Evolutionary conservation across 2,797 vertebrate species (phyloP).

Genomic region (Malacoctenus gilli): DNA sequence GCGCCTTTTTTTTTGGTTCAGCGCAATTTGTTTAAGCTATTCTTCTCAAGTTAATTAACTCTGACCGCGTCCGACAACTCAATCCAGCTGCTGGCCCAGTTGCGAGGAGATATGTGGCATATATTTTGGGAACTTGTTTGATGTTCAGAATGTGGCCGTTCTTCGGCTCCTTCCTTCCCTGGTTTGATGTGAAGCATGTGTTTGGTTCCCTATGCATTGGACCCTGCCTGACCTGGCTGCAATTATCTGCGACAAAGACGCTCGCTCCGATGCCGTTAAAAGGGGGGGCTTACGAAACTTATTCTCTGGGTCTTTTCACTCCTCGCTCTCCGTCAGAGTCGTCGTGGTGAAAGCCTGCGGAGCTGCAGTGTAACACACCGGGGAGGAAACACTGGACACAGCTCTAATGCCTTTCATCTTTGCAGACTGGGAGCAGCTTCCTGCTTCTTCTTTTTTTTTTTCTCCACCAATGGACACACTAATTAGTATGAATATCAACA

Average conservation of each 20-base stretch:
- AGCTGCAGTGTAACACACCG: constrained; percentile 57
- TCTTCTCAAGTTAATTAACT: constrained; percentile 33
- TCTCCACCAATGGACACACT: constrained; percentile 50
- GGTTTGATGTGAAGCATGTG: background rate
- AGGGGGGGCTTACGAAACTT: constrained; percentile 40
- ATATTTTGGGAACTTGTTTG: too few relatives aligned
- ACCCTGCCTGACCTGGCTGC: constrained; percentile 24
- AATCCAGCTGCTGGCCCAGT: constrained; percentile 5
- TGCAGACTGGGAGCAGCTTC: constrained; percentile 52
- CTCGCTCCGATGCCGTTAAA: constrained; percentile 33
- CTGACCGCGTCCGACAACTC: background rate
- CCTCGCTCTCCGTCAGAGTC: constrained; percentile 41
- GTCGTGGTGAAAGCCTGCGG: constrained; percentile 37
- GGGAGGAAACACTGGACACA: constrained; percentile 68
- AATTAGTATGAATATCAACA: constrained; percentile 61
- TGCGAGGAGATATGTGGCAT: background rate
- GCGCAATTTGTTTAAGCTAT: constrained; percentile 13
- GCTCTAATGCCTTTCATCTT: constrained; percentile 70
- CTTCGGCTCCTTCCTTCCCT: background rate
- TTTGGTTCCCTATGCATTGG: constrained; percentile 11
- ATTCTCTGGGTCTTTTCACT: constrained; percentile 9
- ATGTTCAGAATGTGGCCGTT: background rate
- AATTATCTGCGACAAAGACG: constrained; percentile 27
- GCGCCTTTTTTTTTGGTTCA: too few relatives aligned
- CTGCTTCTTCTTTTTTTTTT: too few relatives aligned